Evolutionary conservation across 2,888 invertebrate genomes (phyloP).

Genomic region (Bruchidius siliquastri): DNA sequence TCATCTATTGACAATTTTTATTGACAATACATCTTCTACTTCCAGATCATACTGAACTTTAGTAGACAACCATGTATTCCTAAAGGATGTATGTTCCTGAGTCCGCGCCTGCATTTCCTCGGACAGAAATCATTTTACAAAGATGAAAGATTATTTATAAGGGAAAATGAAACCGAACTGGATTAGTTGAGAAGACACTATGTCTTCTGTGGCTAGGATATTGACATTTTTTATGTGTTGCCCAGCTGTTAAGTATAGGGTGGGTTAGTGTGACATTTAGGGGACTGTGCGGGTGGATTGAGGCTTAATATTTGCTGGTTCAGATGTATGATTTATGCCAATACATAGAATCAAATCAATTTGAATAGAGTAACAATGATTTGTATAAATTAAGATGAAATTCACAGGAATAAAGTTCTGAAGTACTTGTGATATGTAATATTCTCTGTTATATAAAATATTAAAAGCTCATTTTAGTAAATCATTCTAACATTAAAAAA

Average conservation of each 20-base stretch:
- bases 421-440: no score
- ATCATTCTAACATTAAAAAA: no score
- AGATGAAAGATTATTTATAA: not conserved
- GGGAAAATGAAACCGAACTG: not conserved
- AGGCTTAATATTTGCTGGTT: not conserved
- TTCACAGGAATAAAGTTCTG: no score
- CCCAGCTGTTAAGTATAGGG: not conserved
- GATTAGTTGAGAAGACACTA: not conserved
- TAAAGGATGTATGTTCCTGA: not conserved
- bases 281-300: not conserved
- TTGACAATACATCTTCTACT: no score
- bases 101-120: not conserved
- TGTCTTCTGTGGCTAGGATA: not conserved
- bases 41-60: no score
- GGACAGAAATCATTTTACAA: not conserved
- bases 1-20: no score
- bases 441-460: no score
- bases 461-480: no score
- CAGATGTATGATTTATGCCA: not conserved
- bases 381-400: no score
- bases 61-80: no score
- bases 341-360: no score
- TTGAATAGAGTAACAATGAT: no score
- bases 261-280: not conserved
- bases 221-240: not conserved